These are phyloP conservation scores for Mus pahari DNA, from an alignment of 2,113 vertebrate genomes.

Conservation along the genomic window DNA sequence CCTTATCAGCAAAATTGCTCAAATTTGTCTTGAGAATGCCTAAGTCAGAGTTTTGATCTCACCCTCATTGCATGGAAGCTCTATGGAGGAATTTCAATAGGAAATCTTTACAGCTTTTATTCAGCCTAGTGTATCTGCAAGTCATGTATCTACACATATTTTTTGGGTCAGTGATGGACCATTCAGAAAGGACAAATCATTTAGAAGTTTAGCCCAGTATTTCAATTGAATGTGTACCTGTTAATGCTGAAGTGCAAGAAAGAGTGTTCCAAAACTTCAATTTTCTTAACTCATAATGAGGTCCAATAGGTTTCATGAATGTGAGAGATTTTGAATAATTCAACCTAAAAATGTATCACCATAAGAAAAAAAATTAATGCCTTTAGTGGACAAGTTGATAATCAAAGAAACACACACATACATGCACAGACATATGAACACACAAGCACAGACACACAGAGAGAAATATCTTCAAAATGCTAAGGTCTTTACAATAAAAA, in stretches of 20 bases:
- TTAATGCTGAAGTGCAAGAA: not conserved
- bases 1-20: not conserved
- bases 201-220: not conserved
- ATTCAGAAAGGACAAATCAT: not conserved
- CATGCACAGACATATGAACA: no score
- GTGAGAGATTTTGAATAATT: not conserved
- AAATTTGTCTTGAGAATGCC: not conserved
- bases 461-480: not conserved
- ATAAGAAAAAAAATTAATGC: not conserved
- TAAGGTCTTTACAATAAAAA: not conserved
- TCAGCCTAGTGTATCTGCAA: not conserved
- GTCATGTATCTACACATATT: fast-evolving
- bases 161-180: not conserved
- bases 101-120: not conserved
- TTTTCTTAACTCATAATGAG: not conserved
- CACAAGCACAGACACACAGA: not conserved
- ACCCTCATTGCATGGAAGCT: not conserved
- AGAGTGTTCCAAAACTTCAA: not conserved
- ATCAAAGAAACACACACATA: not conserved
- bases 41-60: not conserved
- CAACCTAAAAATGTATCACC: not conserved
- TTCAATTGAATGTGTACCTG: not conserved
- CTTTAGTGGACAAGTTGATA: not conserved
- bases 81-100: not conserved
- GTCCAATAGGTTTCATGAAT: not conserved